These are phyloP conservation scores for Gonatopus flavifemur DNA, from an alignment of 1,140 invertebrate species.

Conservation along the genomic window DNA sequence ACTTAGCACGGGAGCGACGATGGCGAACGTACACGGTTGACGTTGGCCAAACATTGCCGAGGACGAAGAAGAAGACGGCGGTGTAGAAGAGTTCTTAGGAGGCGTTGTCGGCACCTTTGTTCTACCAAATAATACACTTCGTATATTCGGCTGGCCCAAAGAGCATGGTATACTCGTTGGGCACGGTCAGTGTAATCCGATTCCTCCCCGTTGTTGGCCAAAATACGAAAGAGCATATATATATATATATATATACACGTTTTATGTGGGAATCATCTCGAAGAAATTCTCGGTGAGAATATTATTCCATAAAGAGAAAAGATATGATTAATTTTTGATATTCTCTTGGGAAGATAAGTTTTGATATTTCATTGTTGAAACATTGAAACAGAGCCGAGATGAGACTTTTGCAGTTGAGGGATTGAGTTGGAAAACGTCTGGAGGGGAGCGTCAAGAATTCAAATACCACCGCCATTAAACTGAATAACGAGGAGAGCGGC, in stretches of 20 bases:
- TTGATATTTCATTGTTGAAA: too few species aligned
- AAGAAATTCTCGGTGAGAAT: too few species aligned
- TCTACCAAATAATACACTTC: too few species aligned
- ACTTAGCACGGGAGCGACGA: conserved; percentile 3
- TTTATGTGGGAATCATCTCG: too few species aligned
- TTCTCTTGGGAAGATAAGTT: too few species aligned
- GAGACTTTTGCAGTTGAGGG: too few species aligned
- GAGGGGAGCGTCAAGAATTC: conserved; percentile 51
- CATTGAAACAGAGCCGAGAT: too few species aligned
- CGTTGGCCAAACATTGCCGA: conserved; percentile 41
- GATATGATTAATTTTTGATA: too few species aligned
- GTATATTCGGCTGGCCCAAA: conserved; percentile 32
- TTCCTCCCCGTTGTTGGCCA: too few species aligned
- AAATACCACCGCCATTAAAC: conserved; percentile 58
- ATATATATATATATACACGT: too few species aligned
- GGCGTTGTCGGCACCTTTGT: conserved; percentile 44
- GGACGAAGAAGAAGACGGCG: conserved; percentile 7
- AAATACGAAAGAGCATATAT: too few species aligned
- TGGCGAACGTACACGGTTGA: conserved; percentile 12
- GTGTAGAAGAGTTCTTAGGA: conserved; percentile 34
- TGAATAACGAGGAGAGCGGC: conserved; percentile 56
- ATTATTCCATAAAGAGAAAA: too few species aligned
- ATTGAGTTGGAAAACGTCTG: not conserved
- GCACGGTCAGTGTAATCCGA: conserved; percentile 28
- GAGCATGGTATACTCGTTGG: conserved; percentile 24